A percentile compares a stretch with the other conserved stretches of the same genome.
phyloP scores from a whole-genome alignment of 2,888 invertebrate species.

The Drosophila birchii region DNA sequence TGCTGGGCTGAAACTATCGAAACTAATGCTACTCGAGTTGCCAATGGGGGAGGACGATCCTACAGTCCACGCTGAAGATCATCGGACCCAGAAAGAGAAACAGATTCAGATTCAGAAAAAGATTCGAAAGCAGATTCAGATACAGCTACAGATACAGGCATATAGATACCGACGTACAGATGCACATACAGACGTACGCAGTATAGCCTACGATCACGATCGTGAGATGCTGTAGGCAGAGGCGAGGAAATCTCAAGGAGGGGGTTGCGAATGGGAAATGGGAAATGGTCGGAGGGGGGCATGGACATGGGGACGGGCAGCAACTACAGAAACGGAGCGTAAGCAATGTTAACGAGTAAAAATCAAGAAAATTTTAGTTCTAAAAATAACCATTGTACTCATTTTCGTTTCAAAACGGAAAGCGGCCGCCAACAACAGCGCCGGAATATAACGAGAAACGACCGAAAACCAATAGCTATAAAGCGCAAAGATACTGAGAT shows the following conservation, averaged over 20 bases:
- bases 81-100: conserved; percentile 27
- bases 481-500: conserved; percentile 65
- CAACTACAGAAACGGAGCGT: conserved; percentile 71
- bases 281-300: not conserved
- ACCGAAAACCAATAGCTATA: conserved; percentile 77
- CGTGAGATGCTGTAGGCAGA: conserved; percentile 45
- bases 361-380: conserved; percentile 77
- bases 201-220: conserved; percentile 54
- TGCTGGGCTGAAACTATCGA: conserved; percentile 44
- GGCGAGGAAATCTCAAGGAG: conserved; percentile 32
- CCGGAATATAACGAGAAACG: conserved; percentile 54
- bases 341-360: conserved; percentile 79
- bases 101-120: conserved; percentile 34
- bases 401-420: conserved; percentile 70
- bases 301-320: conserved; percentile 10
- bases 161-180: conserved; percentile 34
- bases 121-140: conserved; percentile 24
- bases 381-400: conserved; percentile 80
- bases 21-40: conserved; percentile 73
- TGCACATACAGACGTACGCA: conserved; percentile 34
- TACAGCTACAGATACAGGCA: conserved; percentile 28
- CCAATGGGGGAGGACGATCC: conserved; percentile 50
- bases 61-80: conserved; percentile 53
- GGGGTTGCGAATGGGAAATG: conserved; percentile 7
- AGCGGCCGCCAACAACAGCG: conserved; percentile 48